Evolutionary conservation across 2,797 vertebrate species (phyloP).

Genomic region (Hypotaenidia philippensis): DNA sequence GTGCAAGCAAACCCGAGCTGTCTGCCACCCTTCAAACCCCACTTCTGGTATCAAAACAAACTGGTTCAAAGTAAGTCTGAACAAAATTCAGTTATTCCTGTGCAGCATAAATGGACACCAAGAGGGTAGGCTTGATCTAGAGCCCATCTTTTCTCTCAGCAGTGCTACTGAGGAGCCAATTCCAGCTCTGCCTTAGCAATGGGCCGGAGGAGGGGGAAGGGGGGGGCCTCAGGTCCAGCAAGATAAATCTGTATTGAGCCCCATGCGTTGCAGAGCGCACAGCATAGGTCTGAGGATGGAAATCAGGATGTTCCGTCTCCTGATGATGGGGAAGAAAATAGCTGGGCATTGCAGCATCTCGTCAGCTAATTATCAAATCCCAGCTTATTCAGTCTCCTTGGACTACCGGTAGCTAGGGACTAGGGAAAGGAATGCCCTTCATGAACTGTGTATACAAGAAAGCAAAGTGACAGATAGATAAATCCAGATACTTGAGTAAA

Average conservation of each 20-base stretch:
- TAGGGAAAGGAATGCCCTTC: background rate
- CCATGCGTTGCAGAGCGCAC: background rate
- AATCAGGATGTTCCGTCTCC: background rate
- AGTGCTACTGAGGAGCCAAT: background rate
- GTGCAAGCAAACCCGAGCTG: background rate
- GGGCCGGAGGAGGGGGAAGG: background rate
- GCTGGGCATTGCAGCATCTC: background rate
- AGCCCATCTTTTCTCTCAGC: background rate
- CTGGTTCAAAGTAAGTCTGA: background rate
- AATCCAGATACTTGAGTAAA: constrained; percentile 41
- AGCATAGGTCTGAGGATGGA: background rate
- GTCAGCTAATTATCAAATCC: background rate
- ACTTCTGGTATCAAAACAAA: fast-evolving
- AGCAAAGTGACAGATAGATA: constrained; percentile 6
- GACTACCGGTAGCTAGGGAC: background rate
- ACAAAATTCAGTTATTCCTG: background rate
- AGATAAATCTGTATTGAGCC: background rate
- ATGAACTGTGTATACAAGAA: background rate
- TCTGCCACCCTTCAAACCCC: background rate
- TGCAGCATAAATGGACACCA: background rate
- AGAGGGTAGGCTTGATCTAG: background rate
- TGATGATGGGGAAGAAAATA: background rate
- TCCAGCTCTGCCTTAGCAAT: background rate
- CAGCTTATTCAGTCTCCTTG: background rate
- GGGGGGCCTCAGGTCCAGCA: background rate